These are phyloP conservation scores for Ormyrus labotus DNA, from an alignment of 2,888 invertebrate species.

Conservation along the genomic window DNA sequence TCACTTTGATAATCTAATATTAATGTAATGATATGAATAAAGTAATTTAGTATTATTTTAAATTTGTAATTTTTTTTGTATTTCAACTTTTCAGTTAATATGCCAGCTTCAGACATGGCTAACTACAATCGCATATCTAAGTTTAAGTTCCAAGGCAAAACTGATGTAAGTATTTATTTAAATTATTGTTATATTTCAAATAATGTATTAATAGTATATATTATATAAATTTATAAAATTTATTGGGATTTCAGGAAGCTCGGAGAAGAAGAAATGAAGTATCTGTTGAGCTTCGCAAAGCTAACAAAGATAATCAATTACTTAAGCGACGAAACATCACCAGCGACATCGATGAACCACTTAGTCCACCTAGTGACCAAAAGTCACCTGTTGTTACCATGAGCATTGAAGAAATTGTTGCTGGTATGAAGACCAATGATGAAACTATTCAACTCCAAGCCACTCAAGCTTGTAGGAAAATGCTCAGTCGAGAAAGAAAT, in stretches of 20 bases:
- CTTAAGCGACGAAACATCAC: constrained; percentile 92
- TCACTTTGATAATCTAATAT: too few species aligned
- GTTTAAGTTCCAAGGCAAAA: constrained; percentile 88
- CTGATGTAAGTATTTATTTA: constrained; percentile 80
- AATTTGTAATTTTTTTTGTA: not conserved
- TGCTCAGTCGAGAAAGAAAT: constrained; percentile 91
- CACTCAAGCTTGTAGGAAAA: constrained; percentile 90
- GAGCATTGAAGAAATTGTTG: constrained; percentile 84
- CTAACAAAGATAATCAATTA: constrained; percentile 94
- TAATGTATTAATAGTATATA: constrained; percentile 14
- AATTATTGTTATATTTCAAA: not conserved
- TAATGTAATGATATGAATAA: too few species aligned
- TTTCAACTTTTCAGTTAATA: constrained; percentile 66
- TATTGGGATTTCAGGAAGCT: constrained; percentile 81
- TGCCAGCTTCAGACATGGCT: constrained; percentile 80
- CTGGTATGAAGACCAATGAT: constrained; percentile 83
- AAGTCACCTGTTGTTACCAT: constrained; percentile 75
- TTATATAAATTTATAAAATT: not conserved
- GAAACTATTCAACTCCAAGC: constrained; percentile 81
- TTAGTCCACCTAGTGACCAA: constrained; percentile 76
- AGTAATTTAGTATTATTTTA: not conserved
- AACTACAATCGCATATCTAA: constrained; percentile 80
- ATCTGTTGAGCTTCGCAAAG: constrained; percentile 93
- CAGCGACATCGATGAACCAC: constrained; percentile 75
- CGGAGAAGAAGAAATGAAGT: constrained; percentile 92